Conservation (phyloP, 2,797 vertebrate genomes). For the Fratercula arctica region DNA sequence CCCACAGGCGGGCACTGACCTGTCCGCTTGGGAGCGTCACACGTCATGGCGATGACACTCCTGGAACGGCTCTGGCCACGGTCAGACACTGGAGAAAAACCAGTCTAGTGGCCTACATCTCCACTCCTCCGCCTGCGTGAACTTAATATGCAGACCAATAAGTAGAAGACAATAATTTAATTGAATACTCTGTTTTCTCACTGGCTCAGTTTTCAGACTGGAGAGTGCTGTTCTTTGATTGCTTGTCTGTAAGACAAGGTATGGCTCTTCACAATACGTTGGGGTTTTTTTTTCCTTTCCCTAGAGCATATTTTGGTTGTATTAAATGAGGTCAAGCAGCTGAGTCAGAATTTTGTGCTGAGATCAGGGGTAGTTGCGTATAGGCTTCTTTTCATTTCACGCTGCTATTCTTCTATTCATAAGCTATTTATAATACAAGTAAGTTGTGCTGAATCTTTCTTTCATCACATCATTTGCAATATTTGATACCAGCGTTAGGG, state of each 20-base stretch:
- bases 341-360: background rate
- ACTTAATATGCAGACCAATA: background rate
- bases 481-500: background rate
- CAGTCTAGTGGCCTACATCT: background rate
- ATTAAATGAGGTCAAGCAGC: background rate
- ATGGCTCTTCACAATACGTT: background rate
- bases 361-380: background rate
- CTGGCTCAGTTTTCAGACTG: background rate
- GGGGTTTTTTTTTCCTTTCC: background rate
- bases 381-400: background rate
- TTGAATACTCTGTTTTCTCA: background rate
- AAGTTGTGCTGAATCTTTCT: background rate
- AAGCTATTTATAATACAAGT: background rate
- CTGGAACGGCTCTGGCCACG: background rate
- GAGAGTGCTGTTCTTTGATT: background rate
- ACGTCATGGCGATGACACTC: background rate
- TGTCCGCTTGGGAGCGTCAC: fast-evolving
- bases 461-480: background rate
- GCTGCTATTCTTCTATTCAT: background rate
- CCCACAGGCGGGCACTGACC: background rate
- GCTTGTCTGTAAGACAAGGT: background rate
- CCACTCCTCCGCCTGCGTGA: background rate
- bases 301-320: background rate
- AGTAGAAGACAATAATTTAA: background rate
- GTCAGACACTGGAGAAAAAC: background rate